Evolutionary conservation across 2,888 invertebrate genomes (phyloP).

Genomic region (Pseudanteris insignis): DNA sequence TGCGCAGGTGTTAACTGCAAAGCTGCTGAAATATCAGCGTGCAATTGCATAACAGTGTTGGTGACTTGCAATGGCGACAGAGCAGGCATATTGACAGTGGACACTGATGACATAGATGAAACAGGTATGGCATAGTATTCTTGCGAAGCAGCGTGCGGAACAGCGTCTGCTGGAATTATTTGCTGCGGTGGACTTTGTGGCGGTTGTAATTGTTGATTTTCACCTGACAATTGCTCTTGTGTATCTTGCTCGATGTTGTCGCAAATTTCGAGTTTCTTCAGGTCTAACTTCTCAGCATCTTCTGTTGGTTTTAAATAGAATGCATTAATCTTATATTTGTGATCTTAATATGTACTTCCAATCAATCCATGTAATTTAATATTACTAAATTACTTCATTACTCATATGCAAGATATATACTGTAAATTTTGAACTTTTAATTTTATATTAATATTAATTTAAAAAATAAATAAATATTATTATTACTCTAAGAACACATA

Average conservation of each 20-base stretch:
- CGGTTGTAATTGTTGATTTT: constrained; percentile 42
- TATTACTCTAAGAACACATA: too few species aligned
- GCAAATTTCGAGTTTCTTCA: constrained; percentile 59
- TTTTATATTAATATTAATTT: too few species aligned
- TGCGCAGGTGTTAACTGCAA: constrained; percentile 54
- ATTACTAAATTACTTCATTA: not conserved
- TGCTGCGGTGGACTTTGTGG: constrained; percentile 50
- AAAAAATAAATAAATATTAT: too few species aligned
- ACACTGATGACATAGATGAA: constrained; percentile 44
- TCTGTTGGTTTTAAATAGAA: constrained; percentile 48
- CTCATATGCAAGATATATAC: too few species aligned
- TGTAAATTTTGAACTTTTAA: too few species aligned
- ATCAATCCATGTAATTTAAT: too few species aligned
- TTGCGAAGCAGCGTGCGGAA: constrained; percentile 32
- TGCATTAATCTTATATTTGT: not conserved
- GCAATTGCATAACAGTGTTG: constrained; percentile 56
- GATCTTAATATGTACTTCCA: too few species aligned
- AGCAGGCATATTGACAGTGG: constrained; percentile 46
- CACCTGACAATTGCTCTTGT: constrained; percentile 19
- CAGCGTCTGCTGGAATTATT: constrained; percentile 48
- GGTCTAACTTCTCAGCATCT: constrained; percentile 59
- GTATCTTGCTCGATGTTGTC: constrained; percentile 58
- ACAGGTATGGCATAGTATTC: constrained; percentile 57
- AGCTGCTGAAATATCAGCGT: constrained; percentile 55
- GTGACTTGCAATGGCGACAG: constrained; percentile 54